A percentile compares a stretch with the other conserved stretches of the same genome.
Evolutionary conservation across 1,140 invertebrate species (phyloP).

Genomic region (Gonatopus flavifemur): DNA sequence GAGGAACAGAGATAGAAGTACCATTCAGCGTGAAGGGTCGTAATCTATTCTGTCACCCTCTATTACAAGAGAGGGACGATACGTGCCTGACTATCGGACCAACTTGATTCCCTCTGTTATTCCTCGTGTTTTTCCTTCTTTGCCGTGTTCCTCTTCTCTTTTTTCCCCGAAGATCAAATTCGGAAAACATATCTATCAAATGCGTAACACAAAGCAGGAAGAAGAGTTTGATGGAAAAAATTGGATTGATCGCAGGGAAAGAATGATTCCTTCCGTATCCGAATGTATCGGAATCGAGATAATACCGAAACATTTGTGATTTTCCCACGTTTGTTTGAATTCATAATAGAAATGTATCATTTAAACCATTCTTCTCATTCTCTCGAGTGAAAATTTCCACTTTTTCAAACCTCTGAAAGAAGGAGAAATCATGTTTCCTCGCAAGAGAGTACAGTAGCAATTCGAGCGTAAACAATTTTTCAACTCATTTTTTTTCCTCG

Average conservation of each 20-base stretch:
- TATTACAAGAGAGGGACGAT: conserved; percentile 23
- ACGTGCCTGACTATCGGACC: conserved; percentile 18
- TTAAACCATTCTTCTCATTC: too few species aligned
- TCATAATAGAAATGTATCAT: too few species aligned
- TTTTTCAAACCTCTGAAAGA: too few species aligned
- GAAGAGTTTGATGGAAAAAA: too few species aligned
- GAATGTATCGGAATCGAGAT: too few species aligned
- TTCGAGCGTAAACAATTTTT: conserved; percentile 37
- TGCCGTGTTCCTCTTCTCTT: conserved; percentile 20
- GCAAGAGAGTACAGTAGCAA: conserved; percentile 26
- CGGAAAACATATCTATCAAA: too few species aligned
- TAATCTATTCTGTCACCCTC: conserved; percentile 32
- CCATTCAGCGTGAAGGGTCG: conserved; percentile 28
- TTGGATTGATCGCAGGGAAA: too few species aligned
- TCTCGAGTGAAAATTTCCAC: too few species aligned
- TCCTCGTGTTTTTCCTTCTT: too few species aligned
- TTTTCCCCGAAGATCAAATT: conserved; percentile 10
- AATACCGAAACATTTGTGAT: too few species aligned
- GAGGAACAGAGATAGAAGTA: conserved; percentile 13
- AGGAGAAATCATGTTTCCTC: conserved; percentile 19
- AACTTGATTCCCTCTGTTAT: conserved; percentile 1
- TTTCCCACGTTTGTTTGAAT: too few species aligned
- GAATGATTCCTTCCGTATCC: too few species aligned
- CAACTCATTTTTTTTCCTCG: conserved; percentile 13
- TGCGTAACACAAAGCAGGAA: neutral